phyloP scores from a whole-genome alignment of 1,140 invertebrate species.

The Bilobella aurantiaca region DNA sequence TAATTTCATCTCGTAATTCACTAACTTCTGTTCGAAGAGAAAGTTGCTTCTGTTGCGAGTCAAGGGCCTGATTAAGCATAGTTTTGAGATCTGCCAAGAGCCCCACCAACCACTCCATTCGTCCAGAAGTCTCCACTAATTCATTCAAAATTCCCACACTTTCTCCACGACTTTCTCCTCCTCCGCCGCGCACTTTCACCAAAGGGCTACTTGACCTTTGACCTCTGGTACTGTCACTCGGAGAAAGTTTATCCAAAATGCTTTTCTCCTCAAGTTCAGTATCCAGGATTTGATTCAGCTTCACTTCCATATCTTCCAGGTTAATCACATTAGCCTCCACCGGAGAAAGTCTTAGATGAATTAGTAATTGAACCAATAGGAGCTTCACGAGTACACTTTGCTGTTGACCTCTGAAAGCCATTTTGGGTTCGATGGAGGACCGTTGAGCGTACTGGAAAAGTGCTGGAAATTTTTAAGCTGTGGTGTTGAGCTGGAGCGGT shows the following conservation, averaged over 20 bases:
- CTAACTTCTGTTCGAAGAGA: conserved; percentile 16
- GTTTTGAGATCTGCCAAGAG: conserved; percentile 24
- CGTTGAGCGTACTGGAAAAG: too few species aligned
- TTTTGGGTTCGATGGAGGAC: too few species aligned
- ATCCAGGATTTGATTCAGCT: conserved; percentile 23
- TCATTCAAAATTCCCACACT: neutral
- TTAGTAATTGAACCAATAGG: too few species aligned
- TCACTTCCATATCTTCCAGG: conserved; percentile 1
- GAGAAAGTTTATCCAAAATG: conserved; percentile 13
- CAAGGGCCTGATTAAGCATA: conserved; percentile 17
- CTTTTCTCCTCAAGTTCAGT: conserved; percentile 17
- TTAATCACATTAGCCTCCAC: neutral
- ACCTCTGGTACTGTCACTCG: neutral
- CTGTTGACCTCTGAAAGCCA: too few species aligned
- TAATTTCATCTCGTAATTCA: conserved; percentile 24
- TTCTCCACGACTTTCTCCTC: neutral
- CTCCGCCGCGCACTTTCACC: conserved; percentile 4
- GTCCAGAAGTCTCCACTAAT: conserved; percentile 22
- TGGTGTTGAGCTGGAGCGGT: too few species aligned
- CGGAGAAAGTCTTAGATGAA: too few species aligned
- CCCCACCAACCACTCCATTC: conserved; percentile 27
- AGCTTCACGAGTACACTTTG: too few species aligned
- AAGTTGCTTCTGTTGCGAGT: conserved; percentile 14
- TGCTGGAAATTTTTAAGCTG: too few species aligned
- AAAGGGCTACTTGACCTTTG: neutral